These are phyloP conservation scores for Morphnarchus princeps DNA, from an alignment of 2,113 vertebrate genomes.

Conservation along the genomic window DNA sequence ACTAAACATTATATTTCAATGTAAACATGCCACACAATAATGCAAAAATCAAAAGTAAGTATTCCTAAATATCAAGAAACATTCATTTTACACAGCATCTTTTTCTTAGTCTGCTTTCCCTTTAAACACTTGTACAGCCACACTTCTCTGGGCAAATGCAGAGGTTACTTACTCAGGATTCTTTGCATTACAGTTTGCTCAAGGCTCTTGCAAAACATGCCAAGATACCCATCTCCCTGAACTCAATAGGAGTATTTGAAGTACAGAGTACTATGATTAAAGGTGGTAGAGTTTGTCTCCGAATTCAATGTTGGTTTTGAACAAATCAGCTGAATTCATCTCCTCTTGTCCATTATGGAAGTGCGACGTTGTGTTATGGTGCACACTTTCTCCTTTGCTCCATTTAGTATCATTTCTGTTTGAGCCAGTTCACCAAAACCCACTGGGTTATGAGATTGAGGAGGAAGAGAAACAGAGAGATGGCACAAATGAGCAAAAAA, in stretches of 20 bases:
- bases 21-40: background rate
- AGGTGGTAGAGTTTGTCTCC: background rate
- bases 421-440: background rate
- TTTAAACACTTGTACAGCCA: background rate
- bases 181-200: background rate
- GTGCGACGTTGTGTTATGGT: background rate
- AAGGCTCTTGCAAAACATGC: background rate
- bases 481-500: background rate
- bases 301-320: background rate
- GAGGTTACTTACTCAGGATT: background rate
- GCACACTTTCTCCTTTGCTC: background rate
- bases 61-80: background rate
- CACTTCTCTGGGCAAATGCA: background rate
- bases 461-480: background rate
- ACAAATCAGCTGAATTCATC: background rate
- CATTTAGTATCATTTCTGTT: background rate
- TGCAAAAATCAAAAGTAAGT: background rate
- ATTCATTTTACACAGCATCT: background rate
- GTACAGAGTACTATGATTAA: background rate
- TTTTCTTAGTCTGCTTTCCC: background rate
- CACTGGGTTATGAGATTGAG: background rate
- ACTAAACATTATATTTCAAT: background rate
- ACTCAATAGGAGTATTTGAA: background rate
- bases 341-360: background rate
- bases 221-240: background rate